Evolutionary conservation across 1,140 invertebrate genomes (phyloP), one percentile per base, ranked within the genome.

Genomic region (Brachionus asplanchnoidis): DNA sequence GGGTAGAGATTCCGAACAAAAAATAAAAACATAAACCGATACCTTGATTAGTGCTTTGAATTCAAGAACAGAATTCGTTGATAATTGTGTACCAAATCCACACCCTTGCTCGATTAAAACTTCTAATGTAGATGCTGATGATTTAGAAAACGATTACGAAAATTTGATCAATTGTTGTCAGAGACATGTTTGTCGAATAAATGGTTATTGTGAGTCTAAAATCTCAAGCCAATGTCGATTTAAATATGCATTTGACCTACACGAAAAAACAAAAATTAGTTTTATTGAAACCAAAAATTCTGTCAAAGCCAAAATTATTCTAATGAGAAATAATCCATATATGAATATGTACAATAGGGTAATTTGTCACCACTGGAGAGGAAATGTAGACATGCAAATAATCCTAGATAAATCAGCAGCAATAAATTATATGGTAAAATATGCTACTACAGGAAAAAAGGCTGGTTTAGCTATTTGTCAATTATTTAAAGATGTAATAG

Each of bases 401-500:
- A 44, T 73, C 7, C 36, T 46, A 20, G 68, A 73, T 46, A 46
- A 40, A 73, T 73, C 40, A 9, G 68, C 68, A 0, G 68, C 68
- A 23, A 73, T 73, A 44, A 73, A 42, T 44, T 73, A 44, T 42
- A 73, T 73, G 68, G 68, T 73, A 0, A 73, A 73, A 42, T 73
- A 73, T 73, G 68, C 68, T 0, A 73, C 68, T 0, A 73, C 42
- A 44, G 68, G 68, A 2, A 36, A 73, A 73, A 73, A 73, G 8
- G 40, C 68, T 40, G 40, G 68, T 73, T 42, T 44, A 73, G 68
- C 68, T 73, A 8, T 73, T 44, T 73, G 68, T 73, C 40, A 73
- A 42, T 44, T 73, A 40, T 73, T 44, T 23, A 73, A 73, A 73
- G 68, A 73, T 73, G 68, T 73, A 0, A 73, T 73, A 73, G 68